These are phyloP conservation scores for Oxystoma pomonae DNA, from an alignment of 2,888 invertebrate species.

Conservation along the genomic window DNA sequence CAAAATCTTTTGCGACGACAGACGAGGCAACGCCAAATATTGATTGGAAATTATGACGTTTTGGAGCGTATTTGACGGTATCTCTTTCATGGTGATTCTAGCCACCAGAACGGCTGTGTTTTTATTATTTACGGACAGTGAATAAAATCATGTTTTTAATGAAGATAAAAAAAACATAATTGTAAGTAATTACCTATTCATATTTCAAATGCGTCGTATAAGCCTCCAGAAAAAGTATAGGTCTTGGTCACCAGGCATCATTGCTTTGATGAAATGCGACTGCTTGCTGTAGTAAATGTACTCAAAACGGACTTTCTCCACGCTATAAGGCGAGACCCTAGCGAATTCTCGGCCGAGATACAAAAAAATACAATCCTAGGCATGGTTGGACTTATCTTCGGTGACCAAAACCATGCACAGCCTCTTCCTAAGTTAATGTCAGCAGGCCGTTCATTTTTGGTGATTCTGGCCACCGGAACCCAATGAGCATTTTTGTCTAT, in stretches of 20 bases:
- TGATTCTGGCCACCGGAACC: slow-evolving; percentile 81
- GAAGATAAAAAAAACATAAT: too few species aligned
- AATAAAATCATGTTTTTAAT: too few species aligned
- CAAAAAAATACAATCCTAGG: slow-evolving; percentile 63
- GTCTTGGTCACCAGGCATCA: slow-evolving; percentile 59
- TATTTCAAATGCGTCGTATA: slow-evolving; percentile 80
- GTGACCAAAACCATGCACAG: slow-evolving; percentile 79
- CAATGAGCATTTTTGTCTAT: too few species aligned
- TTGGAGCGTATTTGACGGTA: slow-evolving; percentile 81
- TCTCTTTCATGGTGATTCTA: slow-evolving; percentile 84
- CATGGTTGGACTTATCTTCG: slow-evolving; percentile 55
- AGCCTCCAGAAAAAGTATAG: slow-evolving; percentile 69
- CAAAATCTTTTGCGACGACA: slow-evolving; percentile 55
- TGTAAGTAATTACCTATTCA: slow-evolving; percentile 79
- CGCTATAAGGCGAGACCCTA: slow-evolving; percentile 59
- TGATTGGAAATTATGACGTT: slow-evolving; percentile 87
- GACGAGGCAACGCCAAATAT: slow-evolving; percentile 53
- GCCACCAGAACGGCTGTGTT: slow-evolving; percentile 75
- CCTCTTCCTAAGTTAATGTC: slow-evolving; percentile 70
- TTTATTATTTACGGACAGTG: too few species aligned
- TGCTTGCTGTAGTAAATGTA: slow-evolving; percentile 86
- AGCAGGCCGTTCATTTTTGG: slow-evolving; percentile 89
- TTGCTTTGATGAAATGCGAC: slow-evolving; percentile 72
- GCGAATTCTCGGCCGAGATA: slow-evolving; percentile 68
- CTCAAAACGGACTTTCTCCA: slow-evolving; percentile 65